Percentiles rank a stretch among this genome's conserved stretches.
Evolutionary conservation across 1,140 invertebrate genomes (phyloP).

Genomic region (Sweltsa coloradensis): DNA sequence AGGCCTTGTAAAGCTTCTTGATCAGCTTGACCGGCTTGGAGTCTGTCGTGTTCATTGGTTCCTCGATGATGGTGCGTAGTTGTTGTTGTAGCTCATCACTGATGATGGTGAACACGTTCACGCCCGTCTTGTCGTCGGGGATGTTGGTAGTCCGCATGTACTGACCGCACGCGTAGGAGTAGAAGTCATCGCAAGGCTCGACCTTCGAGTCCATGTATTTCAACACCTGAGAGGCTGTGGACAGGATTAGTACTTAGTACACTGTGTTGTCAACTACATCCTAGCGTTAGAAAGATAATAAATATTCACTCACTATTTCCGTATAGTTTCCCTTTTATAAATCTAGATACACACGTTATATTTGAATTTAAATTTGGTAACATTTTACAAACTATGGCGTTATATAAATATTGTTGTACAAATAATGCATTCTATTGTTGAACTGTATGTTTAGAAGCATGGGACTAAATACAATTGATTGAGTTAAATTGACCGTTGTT

Average conservation of each 20-base stretch:
- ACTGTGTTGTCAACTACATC: too few relatives aligned
- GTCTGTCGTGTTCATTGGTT: conserved; percentile 46
- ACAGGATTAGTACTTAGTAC: too few relatives aligned
- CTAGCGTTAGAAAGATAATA: too few relatives aligned
- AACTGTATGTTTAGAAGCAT: too few relatives aligned
- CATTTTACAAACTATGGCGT: too few relatives aligned
- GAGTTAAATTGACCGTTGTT: too few relatives aligned
- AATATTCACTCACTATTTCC: conserved; percentile 67
- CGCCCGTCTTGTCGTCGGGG: conserved; percentile 37
- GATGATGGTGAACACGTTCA: conserved; percentile 31
- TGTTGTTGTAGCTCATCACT: conserved; percentile 34
- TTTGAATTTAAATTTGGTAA: conserved; percentile 35
- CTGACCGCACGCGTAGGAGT: conserved; percentile 51
- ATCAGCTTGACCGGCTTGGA: conserved; percentile 59
- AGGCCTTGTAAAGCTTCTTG: conserved; percentile 67
- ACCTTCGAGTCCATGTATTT: conserved; percentile 37
- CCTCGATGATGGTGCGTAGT: conserved; percentile 41
- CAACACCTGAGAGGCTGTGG: conserved; percentile 34
- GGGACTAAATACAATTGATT: too few relatives aligned
- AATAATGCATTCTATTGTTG: too few relatives aligned
- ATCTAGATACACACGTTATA: conserved; percentile 36
- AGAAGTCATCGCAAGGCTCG: conserved; percentile 73
- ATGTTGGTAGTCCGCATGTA: conserved; percentile 37
- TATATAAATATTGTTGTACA: too few relatives aligned
- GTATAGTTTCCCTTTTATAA: conserved; percentile 66